Percentiles rank a stretch among this genome's conserved stretches.
Evolutionary conservation across 2,113 vertebrate species (phyloP).

Genomic region (Psammodynastes pulverulentus): DNA sequence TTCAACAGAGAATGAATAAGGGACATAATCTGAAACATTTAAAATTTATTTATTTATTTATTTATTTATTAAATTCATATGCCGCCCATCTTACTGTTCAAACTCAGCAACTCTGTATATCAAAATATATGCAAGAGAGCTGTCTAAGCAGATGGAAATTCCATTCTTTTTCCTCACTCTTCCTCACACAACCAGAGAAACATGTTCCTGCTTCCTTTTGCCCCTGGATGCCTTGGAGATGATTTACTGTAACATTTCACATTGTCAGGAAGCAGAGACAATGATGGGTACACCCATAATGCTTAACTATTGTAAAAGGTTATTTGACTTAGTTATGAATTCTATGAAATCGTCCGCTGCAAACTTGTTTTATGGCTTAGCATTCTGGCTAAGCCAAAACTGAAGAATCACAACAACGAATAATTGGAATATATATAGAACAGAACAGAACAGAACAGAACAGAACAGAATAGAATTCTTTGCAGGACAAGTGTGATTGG

Average conservation of each 20-base stretch:
- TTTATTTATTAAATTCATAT: neutral
- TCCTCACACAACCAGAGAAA: neutral
- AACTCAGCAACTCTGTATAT: neutral
- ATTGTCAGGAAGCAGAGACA: neutral
- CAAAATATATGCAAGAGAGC: neutral
- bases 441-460: too few species aligned
- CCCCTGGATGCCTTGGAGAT: neutral
- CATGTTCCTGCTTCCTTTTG: neutral
- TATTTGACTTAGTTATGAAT: neutral
- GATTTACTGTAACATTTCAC: neutral
- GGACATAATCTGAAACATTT: neutral
- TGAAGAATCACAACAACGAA: neutral
- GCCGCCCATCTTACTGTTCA: neutral
- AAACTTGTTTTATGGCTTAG: neutral
- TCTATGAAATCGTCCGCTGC: neutral
- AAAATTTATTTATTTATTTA: neutral
- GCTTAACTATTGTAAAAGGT: neutral
- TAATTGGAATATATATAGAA: neutral
- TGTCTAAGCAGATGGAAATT: neutral
- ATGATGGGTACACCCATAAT: neutral
- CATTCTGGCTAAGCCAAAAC: neutral
- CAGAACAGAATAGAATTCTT: too few species aligned
- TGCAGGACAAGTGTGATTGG: too few species aligned
- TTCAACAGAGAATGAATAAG: neutral
- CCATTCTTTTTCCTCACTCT: neutral